phyloP scores from a whole-genome alignment of 2,888 invertebrate genomes.

The Ashinkailepas kermadecensis region DNA sequence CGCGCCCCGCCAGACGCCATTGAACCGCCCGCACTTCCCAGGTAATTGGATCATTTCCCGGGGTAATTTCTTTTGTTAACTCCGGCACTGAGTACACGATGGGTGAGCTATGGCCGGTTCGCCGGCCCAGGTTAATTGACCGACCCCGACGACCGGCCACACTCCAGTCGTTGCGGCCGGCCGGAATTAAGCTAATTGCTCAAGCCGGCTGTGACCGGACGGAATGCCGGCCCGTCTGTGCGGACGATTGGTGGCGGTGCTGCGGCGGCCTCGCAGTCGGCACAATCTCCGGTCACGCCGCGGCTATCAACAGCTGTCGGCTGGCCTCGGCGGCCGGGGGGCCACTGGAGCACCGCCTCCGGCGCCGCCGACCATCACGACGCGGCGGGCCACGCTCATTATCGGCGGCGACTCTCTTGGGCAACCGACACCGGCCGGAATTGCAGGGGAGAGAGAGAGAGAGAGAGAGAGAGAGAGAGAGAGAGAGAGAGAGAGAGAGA shows the following conservation, averaged over 20 bases:
- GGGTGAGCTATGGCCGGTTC: neutral
- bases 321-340: neutral
- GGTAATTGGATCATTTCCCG: constrained; percentile 6
- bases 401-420: neutral
- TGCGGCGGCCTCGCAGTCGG: neutral
- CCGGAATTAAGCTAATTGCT: constrained; percentile 1
- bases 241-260: neutral
- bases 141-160: neutral
- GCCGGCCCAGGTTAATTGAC: neutral
- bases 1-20: neutral
- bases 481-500: too few relatives aligned
- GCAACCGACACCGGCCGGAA: neutral
- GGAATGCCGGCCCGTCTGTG: neutral
- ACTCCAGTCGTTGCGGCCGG: neutral
- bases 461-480: too few relatives aligned
- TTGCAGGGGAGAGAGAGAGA: neutral
- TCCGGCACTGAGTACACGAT: neutral
- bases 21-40: neutral
- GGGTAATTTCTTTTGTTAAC: constrained; percentile 9
- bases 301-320: neutral
- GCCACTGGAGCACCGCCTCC: neutral
- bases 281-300: neutral
- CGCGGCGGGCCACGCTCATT: neutral
- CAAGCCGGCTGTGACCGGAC: neutral
- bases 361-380: neutral